These are phyloP conservation scores for Gastrophysa polygoni DNA, from an alignment of 2,888 invertebrate species.

Conservation along the genomic window DNA sequence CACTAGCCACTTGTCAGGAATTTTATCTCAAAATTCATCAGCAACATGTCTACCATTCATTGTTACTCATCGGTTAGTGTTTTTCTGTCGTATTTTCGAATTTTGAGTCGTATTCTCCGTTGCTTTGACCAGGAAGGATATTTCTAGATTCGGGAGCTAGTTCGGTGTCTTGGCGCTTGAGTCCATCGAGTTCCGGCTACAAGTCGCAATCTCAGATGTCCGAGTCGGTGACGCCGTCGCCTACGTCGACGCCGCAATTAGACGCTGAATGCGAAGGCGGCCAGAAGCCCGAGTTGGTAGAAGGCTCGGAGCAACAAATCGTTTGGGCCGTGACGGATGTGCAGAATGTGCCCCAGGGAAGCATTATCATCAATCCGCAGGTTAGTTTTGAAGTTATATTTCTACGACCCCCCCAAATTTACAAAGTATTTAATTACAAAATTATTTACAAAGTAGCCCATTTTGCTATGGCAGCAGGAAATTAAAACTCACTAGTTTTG, in stretches of 20 bases:
- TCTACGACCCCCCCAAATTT: neutral
- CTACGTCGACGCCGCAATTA: conserved; percentile 64
- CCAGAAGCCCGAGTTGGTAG: conserved; percentile 30
- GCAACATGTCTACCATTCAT: no score
- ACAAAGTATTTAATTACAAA: neutral
- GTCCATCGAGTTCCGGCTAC: conserved; percentile 78
- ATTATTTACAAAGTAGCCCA: no score
- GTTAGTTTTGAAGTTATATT: conserved; percentile 49
- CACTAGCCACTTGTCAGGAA: no score
- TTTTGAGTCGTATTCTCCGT: conserved; percentile 2
- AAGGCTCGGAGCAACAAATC: conserved; percentile 56
- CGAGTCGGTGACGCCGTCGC: conserved; percentile 80
- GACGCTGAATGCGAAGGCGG: conserved; percentile 42
- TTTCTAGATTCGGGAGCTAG: conserved; percentile 65
- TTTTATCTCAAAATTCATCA: no score
- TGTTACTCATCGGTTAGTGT: no score
- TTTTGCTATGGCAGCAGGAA: no score
- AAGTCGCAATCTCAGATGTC: conserved; percentile 76
- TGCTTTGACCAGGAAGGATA: conserved; percentile 9
- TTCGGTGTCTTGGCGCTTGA: conserved; percentile 68
- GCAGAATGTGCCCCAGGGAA: conserved; percentile 84
- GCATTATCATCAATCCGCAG: conserved; percentile 86
- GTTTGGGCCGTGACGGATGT: conserved; percentile 91
- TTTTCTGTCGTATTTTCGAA: neutral
- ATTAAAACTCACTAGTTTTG: no score